These are phyloP conservation scores for Collichthys lucidus DNA, from an alignment of 2,113 vertebrate species.

Conservation along the genomic window DNA sequence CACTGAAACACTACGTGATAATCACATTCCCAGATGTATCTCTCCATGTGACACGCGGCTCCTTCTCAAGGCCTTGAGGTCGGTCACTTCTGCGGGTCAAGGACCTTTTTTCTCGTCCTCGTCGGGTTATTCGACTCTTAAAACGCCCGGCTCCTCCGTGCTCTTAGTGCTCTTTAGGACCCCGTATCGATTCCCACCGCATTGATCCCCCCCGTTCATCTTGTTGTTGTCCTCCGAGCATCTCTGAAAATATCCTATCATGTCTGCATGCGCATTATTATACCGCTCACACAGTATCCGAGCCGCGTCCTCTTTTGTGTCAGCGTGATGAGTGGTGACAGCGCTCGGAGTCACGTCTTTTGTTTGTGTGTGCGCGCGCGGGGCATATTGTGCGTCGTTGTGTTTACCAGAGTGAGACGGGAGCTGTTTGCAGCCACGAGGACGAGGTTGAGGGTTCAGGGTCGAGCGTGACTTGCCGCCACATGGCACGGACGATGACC, in stretches of 20 bases:
- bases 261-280: constrained; percentile 42
- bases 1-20: neutral
- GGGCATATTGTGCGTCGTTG: constrained; percentile 47
- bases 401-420: constrained; percentile 58
- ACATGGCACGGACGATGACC: constrained; percentile 11
- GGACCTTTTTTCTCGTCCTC: constrained; percentile 6
- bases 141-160: constrained; percentile 37
- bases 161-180: constrained; percentile 17
- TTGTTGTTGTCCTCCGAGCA: constrained; percentile 38
- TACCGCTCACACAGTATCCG: constrained; percentile 38
- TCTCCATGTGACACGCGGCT: neutral
- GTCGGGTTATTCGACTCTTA: constrained; percentile 43
- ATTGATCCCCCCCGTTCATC: constrained; percentile 59
- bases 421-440: constrained; percentile 51
- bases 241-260: constrained; percentile 51
- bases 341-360: constrained; percentile 60
- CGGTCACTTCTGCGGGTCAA: constrained; percentile 29
- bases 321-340: constrained; percentile 59
- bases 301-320: constrained; percentile 60
- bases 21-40: constrained; percentile 14
- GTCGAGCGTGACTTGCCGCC: constrained; percentile 20
- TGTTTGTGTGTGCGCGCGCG: constrained; percentile 12
- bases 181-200: constrained; percentile 34
- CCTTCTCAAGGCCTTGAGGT: neutral
- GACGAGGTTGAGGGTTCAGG: constrained; percentile 52